Percentiles rank a stretch among this genome's conserved stretches.
Conservation (phyloP, 2,113 vertebrate species). For the Ariopsis seemanni region DNA sequence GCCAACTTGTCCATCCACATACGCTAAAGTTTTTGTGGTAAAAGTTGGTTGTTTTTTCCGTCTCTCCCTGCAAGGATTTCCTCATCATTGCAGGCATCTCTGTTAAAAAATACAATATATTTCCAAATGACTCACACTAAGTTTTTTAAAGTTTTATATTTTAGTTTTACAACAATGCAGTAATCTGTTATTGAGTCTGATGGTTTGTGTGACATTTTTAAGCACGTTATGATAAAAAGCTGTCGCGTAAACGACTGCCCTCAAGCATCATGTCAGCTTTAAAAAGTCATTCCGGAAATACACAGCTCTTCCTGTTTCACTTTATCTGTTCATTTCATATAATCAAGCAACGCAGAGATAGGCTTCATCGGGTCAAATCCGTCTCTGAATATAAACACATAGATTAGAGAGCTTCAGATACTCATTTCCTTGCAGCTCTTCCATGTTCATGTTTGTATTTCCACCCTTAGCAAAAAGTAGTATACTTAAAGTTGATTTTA, state of each 20-base stretch:
- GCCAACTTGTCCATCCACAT: background rate
- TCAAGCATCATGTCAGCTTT: slow-evolving; percentile 29
- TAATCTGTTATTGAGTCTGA: background rate
- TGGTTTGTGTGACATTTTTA: background rate
- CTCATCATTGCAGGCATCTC: background rate
- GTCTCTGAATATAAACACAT: slow-evolving; percentile 10
- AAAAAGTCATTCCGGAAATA: slow-evolving; percentile 32
- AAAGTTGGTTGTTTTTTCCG: background rate
- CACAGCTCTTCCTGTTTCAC: slow-evolving; percentile 47
- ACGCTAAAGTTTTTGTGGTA: background rate
- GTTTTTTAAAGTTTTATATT: background rate
- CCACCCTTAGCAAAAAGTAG: background rate
- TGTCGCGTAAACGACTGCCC: slow-evolving; percentile 16
- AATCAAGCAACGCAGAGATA: slow-evolving; percentile 48
- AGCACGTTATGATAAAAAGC: background rate
- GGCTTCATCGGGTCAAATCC: background rate
- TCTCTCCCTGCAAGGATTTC: background rate
- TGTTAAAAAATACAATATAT: background rate
- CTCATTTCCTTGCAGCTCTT: background rate
- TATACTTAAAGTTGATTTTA: no score
- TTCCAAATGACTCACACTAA: background rate
- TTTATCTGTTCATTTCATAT: slow-evolving; percentile 54
- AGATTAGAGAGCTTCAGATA: slow-evolving; percentile 9
- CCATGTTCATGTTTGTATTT: background rate
- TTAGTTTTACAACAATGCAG: background rate